These are phyloP conservation scores for Glaucidium brasilianum DNA, from an alignment of 2,113 vertebrate species.

Conservation along the genomic window DNA sequence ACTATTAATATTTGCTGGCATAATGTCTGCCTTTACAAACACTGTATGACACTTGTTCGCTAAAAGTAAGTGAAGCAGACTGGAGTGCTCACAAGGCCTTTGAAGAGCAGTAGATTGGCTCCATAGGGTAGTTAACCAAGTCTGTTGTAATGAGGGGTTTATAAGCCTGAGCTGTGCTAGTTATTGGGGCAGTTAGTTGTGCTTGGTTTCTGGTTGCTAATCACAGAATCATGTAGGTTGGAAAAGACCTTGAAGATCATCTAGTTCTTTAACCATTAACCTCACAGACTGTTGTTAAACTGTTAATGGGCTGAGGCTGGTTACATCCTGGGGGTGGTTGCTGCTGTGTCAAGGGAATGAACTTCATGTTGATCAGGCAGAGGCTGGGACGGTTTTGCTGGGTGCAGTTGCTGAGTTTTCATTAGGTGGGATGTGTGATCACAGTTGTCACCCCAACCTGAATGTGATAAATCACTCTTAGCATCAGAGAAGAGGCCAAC, in stretches of 20 bases:
- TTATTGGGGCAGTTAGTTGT: not conserved
- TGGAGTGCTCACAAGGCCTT: not conserved
- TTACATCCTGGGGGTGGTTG: not conserved
- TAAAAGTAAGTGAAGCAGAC: not conserved
- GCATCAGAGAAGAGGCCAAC: not conserved
- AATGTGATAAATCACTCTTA: not conserved
- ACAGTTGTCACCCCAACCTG: not conserved
- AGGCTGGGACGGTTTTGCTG: not conserved
- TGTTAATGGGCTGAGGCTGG: not conserved
- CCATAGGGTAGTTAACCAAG: not conserved
- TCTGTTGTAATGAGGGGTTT: not conserved
- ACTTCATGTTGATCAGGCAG: too few relatives aligned
- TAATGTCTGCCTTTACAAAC: not conserved
- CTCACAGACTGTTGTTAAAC: too few relatives aligned
- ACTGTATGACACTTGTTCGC: not conserved
- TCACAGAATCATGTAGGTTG: too few relatives aligned
- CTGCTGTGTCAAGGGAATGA: not conserved
- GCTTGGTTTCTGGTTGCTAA: not conserved
- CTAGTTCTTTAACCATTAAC: too few relatives aligned
- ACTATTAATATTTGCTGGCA: not conserved
- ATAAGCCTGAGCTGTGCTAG: not conserved
- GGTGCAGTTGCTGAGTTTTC: not conserved
- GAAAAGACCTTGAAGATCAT: too few relatives aligned
- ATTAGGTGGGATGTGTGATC: not conserved
- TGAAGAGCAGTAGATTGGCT: not conserved